Evolutionary conservation across 2,888 invertebrate genomes (phyloP), one percentile per base, ranked within the genome.

Genomic region (Coleophora flavipennella): DNA sequence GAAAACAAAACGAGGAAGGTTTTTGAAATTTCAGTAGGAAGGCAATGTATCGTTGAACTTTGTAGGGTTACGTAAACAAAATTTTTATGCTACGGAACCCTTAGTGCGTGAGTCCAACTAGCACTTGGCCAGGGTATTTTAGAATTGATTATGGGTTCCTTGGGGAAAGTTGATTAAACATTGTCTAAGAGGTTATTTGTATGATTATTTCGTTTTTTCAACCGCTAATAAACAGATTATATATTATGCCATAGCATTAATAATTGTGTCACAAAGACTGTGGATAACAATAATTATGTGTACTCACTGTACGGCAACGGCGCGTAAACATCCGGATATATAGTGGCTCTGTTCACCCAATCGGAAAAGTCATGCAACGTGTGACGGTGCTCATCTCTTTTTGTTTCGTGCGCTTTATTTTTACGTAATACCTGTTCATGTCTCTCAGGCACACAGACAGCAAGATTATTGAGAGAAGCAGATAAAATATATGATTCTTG

Each of bases 251-350:
- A 29, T 33, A 41, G 35, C 32, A 27, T 33, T 25, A 40, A 31
- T 27, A 46, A 40, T 45, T 43, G 44, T 41, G 43, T 34, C 47
- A 47, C 36, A 43, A 44, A 42, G 36, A 14, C 41, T 8, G 36
- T n/a, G 42, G 41, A 12, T 41, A 47, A 46, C 42, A 36, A 27
- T 27, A 35, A 35, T 35, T 31, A 35, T 46, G 36, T 40, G 60
- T 87, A 92, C 92, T 90, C 87, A 92, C 92, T 92, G 78, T 91
- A 91, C 43, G 91, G 91, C 53, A 88, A 85, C 51, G 91, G 91
- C 48, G 91, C 91, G 69, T 92, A 92, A 53, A 93, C 88, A 66
- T 91, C 87, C 45, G 92, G 91, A 73, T 91, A 88, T 64, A 88
- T 86, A 51, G 87, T 67, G 28, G 80, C 75, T 55, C 84, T 74